Conservation (phyloP, 1,140 invertebrate genomes). For the Dufourea novaeangliae region DNA sequence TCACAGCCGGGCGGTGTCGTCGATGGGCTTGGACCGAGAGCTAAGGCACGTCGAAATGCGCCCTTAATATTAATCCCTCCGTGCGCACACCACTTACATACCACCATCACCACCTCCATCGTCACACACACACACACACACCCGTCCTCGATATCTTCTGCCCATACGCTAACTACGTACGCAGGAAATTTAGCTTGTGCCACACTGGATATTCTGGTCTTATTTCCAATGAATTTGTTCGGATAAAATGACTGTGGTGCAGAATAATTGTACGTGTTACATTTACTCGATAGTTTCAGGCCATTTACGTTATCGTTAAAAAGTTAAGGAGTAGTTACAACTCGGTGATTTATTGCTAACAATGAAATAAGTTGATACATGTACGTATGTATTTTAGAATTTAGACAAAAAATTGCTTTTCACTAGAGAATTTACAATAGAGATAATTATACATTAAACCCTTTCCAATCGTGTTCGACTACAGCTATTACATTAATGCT, state of each 20-base stretch:
- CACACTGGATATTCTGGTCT: slow-evolving; percentile 16
- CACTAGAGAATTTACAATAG: not conserved
- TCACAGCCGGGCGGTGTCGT: slow-evolving; percentile 39
- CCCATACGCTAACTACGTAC: slow-evolving; percentile 33
- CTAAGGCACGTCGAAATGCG: slow-evolving; percentile 58
- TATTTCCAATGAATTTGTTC: not conserved
- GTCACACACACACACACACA: no score
- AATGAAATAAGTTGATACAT: no score
- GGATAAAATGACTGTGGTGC: no score
- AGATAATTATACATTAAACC: not conserved
- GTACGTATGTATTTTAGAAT: no score
- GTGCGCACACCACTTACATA: slow-evolving; percentile 49
- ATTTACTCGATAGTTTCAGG: no score
- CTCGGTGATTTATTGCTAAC: no score
- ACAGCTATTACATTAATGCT: not conserved
- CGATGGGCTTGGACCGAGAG: slow-evolving; percentile 39
- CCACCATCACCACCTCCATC: not conserved
- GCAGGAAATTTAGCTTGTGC: slow-evolving; percentile 34
- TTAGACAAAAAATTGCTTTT: no score
- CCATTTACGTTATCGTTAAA: no score
- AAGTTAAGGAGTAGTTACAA: no score
- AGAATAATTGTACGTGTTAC: no score
- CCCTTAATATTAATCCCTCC: slow-evolving; percentile 67
- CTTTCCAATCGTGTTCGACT: not conserved
- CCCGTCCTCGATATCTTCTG: not conserved